These are phyloP conservation scores for Cisticola juncidis DNA, from an alignment of 2,113 vertebrate species.

Conservation along the genomic window DNA sequence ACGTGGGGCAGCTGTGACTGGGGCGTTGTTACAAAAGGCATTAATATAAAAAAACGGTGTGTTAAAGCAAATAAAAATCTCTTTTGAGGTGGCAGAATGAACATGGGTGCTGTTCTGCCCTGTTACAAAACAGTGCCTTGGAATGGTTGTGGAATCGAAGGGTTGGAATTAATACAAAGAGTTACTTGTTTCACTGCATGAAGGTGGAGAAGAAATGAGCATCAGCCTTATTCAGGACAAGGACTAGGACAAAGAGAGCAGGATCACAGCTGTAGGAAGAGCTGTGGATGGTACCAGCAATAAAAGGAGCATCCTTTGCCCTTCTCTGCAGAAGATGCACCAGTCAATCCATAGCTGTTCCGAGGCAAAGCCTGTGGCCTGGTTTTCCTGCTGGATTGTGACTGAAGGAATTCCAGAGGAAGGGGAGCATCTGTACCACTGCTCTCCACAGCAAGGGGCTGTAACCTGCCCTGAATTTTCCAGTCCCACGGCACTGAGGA, in stretches of 20 bases:
- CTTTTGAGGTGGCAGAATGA: background rate
- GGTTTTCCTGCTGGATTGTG: background rate
- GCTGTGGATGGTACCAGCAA: background rate
- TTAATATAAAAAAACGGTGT: background rate
- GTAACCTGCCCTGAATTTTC: background rate
- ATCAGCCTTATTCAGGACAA: rapidly evolving
- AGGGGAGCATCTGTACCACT: background rate
- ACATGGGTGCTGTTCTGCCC: background rate
- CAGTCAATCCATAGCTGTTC: background rate
- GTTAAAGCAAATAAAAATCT: background rate
- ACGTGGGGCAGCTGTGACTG: rapidly evolving
- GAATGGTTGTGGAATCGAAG: background rate
- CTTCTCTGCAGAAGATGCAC: background rate
- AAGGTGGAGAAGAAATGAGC: background rate
- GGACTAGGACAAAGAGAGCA: background rate
- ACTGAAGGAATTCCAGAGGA: background rate
- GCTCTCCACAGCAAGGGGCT: background rate
- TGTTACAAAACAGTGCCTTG: background rate
- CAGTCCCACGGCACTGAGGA: rapidly evolving
- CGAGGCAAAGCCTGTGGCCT: background rate
- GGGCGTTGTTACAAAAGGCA: rapidly evolving
- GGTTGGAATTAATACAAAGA: background rate
- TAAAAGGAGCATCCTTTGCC: background rate
- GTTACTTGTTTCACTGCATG: background rate
- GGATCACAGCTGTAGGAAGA: background rate